These are phyloP conservation scores for Tribolium castaneum DNA, from an alignment of 1,140 invertebrate species.

Conservation along the genomic window DNA sequence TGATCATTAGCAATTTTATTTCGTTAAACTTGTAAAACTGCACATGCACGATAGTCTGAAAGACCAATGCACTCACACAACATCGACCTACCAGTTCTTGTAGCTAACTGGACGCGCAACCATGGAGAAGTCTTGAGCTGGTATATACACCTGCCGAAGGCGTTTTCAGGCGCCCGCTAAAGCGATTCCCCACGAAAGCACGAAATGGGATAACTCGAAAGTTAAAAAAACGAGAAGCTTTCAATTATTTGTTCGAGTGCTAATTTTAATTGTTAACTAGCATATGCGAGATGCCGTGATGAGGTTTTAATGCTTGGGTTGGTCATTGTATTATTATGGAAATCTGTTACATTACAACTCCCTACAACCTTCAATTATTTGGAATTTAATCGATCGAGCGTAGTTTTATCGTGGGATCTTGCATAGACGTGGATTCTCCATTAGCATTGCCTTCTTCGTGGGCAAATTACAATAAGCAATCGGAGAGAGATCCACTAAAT, in stretches of 20 bases:
- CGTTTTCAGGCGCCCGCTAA: conserved; percentile 31
- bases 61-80: conserved; percentile 30
- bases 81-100: conserved; percentile 37
- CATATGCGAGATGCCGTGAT: conserved; percentile 14
- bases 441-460: not conserved
- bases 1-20: not conserved
- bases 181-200: conserved; percentile 10
- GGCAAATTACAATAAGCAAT: not conserved
- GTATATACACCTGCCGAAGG: conserved; percentile 37
- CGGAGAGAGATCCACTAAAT: not conserved
- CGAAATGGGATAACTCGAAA: not conserved
- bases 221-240: no score
- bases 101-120: conserved; percentile 32
- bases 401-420: conserved; percentile 1
- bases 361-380: conserved; percentile 7
- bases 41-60: conserved; percentile 16
- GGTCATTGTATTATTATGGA: conserved; percentile 18
- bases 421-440: not conserved
- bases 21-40: conserved; percentile 13
- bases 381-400: not conserved
- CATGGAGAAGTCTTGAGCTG: conserved; percentile 32
- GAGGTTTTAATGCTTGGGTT: conserved; percentile 12
- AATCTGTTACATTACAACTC: conserved; percentile 13
- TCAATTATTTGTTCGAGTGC: not conserved
- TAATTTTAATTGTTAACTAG: conserved; percentile 5